phyloP scores from a whole-genome alignment of 37 sponge, comb jelly and placozoan genomes.

The Beroe forskalii region DNA sequence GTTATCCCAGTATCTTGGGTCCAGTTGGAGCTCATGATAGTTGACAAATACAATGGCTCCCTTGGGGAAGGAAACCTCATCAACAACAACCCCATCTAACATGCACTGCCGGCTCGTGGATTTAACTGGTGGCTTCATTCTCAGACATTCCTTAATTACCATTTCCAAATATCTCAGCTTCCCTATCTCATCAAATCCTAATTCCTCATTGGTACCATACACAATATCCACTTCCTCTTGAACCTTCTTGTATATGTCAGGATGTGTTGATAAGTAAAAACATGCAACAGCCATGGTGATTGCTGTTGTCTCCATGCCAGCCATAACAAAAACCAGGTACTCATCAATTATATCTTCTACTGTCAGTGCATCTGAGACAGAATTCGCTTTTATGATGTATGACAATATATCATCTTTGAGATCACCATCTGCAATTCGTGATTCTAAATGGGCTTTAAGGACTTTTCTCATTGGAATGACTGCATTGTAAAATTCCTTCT shows the following conservation, averaged over 20 bases:
- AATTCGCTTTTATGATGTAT: neutral
- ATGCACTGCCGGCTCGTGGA: neutral
- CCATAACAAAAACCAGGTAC: neutral
- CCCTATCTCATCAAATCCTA: neutral
- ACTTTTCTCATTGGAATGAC: neutral
- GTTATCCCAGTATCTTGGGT: conserved; percentile 29
- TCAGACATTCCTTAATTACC: conserved; percentile 1
- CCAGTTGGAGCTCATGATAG: neutral
- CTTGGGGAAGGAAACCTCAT: neutral
- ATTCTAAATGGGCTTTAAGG: neutral
- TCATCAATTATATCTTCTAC: conserved; percentile 21
- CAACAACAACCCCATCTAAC: neutral
- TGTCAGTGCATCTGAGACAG: neutral
- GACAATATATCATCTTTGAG: conserved; percentile 12
- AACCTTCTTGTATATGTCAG: neutral
- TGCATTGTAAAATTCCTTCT: neutral
- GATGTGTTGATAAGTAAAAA: conserved; percentile 10
- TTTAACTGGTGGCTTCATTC: neutral
- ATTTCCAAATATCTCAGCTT: neutral
- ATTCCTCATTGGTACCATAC: neutral
- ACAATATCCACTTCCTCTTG: conserved; percentile 9
- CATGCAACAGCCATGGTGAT: neutral
- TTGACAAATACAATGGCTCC: neutral
- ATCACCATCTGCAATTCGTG: neutral
- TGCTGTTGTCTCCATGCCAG: conserved; percentile 41